Conservation (phyloP, 2,797 vertebrate species). For the Microhierax caerulescens region DNA sequence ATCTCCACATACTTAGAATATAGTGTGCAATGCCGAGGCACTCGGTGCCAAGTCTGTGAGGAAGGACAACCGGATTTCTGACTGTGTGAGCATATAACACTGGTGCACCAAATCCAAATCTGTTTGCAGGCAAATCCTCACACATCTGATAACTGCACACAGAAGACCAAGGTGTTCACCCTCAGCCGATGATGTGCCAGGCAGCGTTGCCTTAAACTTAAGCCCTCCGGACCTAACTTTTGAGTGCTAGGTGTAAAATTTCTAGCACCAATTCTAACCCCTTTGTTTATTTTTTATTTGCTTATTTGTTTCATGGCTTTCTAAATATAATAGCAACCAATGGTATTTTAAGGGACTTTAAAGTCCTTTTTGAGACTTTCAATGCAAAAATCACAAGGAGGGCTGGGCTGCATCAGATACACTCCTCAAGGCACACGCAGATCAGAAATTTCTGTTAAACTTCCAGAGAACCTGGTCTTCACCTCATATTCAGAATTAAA, state of each 20-base stretch:
- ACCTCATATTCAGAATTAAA: not conserved
- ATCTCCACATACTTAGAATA: not conserved
- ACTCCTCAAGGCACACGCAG: not conserved
- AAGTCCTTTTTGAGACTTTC: not conserved
- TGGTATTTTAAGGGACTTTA: not conserved
- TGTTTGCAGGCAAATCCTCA: not conserved
- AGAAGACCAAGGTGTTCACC: not conserved
- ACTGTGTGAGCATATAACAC: not conserved
- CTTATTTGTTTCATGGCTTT: not conserved
- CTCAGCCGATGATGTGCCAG: accelerated
- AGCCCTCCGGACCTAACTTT: not conserved
- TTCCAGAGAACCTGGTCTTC: not conserved
- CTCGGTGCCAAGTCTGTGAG: not conserved
- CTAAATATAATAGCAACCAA: not conserved
- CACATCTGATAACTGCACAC: not conserved
- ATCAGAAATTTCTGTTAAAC: not conserved
- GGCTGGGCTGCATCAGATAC: not conserved
- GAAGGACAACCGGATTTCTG: not conserved
- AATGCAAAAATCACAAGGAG: not conserved
- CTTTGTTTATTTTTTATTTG: not conserved
- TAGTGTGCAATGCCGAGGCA: not conserved
- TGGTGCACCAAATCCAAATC: not conserved
- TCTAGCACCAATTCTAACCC: not conserved
- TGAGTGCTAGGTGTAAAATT: not conserved
- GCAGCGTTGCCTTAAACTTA: not conserved